Evolutionary conservation across 2,888 invertebrate species (phyloP), one percentile per base, ranked within the genome.

Genomic region (Oxyscelio sp.): DNA sequence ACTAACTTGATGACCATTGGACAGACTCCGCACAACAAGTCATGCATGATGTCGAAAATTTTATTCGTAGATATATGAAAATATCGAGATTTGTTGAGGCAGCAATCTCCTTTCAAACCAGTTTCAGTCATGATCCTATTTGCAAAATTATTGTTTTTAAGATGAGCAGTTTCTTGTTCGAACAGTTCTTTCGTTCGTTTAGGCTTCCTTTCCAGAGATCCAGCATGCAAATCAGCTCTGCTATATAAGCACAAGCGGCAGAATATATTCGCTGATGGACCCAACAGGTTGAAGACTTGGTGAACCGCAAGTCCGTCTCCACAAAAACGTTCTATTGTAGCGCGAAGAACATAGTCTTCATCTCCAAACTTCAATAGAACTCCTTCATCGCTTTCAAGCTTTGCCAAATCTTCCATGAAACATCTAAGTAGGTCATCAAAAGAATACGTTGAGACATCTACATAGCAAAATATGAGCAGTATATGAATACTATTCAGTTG

Each of bases 1-100:
- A 74, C 68, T 8, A 80, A 31, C 83, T 87, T 88, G 0, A 88
- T 8, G 11, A 83, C 45, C 86, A 87, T 86, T 0, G 83, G 86
- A 38, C 83, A 74, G 19, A 87, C 71, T 17, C 73, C 80, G 13
- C 52, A 54, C 11, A 56, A 43, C 15, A 83, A 38, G 6, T 81
- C 81, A 11, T 83, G 78, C 73, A 83, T 78, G 0, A 63, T 8
- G 38, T 83, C 78, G 38, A 66, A 83, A 19, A 83, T 31, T 58
- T 83, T 78, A 31, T 79, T 83, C 11, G 17, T 27, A 5, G 75
- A 45, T 13, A 65, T 63, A 22, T 82, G 71, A 22, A 71, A 82
- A 40, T 58, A 82, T 43, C 17, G 17, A 5, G 58, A 68, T 17
- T 38, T 13, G 54, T 85, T 63, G 27, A 85, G 63, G 13, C 59